Evolutionary conservation across 2,888 invertebrate species (phyloP).

Genomic region (Tortricodes alternella): DNA sequence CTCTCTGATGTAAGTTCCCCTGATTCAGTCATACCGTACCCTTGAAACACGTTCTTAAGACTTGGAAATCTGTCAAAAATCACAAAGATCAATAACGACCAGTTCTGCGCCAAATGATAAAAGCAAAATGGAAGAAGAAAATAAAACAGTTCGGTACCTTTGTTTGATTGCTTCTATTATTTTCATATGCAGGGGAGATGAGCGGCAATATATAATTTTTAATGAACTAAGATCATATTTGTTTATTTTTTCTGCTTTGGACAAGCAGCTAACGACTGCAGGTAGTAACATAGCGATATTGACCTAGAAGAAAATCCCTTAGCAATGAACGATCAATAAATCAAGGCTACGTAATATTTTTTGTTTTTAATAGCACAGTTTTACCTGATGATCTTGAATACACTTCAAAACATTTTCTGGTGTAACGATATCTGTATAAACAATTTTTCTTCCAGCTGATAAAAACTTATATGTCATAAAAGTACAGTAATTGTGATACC

Average conservation of each 20-base stretch:
- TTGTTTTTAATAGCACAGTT: too few relatives aligned
- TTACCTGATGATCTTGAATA: slow-evolving; percentile 49
- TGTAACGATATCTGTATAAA: slow-evolving; percentile 46
- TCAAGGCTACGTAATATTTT: too few relatives aligned
- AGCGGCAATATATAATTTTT: slow-evolving; percentile 60
- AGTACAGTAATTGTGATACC: slow-evolving; percentile 66
- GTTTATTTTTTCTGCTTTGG: slow-evolving; percentile 48
- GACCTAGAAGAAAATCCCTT: slow-evolving; percentile 45
- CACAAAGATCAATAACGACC: not conserved
- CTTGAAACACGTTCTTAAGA: slow-evolving; percentile 55
- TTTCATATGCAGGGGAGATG: slow-evolving; percentile 59
- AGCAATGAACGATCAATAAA: not conserved
- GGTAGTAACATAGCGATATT: slow-evolving; percentile 60
- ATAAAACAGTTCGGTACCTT: slow-evolving; percentile 44
- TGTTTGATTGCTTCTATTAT: slow-evolving; percentile 57
- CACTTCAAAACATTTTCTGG: slow-evolving; percentile 44
- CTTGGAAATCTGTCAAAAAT: slow-evolving; percentile 50
- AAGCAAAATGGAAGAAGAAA: not conserved
- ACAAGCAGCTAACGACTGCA: slow-evolving; percentile 47
- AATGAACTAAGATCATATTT: slow-evolving; percentile 54
- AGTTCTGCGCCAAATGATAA: not conserved
- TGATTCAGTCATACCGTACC: slow-evolving; percentile 69
- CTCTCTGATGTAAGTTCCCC: slow-evolving; percentile 64
- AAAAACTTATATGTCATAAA: slow-evolving; percentile 64
- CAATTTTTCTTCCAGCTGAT: slow-evolving; percentile 53